Evolutionary conservation across 2,113 vertebrate genomes (phyloP).

Genomic region (Nothobranchius kuhntae): DNA sequence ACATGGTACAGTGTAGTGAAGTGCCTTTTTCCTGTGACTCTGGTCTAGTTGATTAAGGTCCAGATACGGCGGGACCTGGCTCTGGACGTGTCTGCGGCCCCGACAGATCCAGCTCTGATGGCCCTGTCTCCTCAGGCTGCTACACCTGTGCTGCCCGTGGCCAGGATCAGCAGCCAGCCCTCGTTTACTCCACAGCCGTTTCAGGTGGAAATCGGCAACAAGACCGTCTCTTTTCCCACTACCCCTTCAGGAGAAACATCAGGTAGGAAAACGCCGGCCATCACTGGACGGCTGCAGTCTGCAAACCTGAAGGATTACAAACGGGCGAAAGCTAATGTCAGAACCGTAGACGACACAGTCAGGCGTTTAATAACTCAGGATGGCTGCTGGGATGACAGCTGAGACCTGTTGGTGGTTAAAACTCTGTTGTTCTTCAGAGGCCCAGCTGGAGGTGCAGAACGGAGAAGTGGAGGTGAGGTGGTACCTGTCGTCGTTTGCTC

Average conservation of each 20-base stretch:
- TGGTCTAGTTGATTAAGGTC: constrained; percentile 85
- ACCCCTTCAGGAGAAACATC: constrained; percentile 84
- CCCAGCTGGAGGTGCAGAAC: constrained; percentile 87
- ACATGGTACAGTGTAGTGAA: background rate
- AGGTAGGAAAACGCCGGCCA: constrained; percentile 73
- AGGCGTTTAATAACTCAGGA: too few relatives aligned
- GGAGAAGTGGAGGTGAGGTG: constrained; percentile 84
- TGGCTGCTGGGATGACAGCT: too few relatives aligned
- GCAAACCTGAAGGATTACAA: too few relatives aligned
- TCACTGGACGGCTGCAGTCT: background rate
- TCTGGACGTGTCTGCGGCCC: constrained; percentile 65
- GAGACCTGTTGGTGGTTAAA: constrained; percentile 11
- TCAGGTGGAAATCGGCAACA: constrained; percentile 84
- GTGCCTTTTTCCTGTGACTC: background rate
- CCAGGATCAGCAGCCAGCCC: constrained; percentile 61
- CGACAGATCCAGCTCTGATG: constrained; percentile 54
- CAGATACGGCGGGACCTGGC: constrained; percentile 82
- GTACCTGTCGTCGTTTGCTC: constrained; percentile 91
- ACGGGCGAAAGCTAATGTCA: too few relatives aligned
- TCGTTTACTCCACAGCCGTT: constrained; percentile 30
- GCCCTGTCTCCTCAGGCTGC: constrained; percentile 68
- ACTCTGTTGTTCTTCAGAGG: constrained; percentile 68
- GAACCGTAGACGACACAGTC: too few relatives aligned
- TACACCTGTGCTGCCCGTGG: constrained; percentile 67
- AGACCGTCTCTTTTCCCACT: constrained; percentile 83